These are phyloP conservation scores for Mormyrus iriodes DNA, from an alignment of 2,113 vertebrate species.

Conservation along the genomic window DNA sequence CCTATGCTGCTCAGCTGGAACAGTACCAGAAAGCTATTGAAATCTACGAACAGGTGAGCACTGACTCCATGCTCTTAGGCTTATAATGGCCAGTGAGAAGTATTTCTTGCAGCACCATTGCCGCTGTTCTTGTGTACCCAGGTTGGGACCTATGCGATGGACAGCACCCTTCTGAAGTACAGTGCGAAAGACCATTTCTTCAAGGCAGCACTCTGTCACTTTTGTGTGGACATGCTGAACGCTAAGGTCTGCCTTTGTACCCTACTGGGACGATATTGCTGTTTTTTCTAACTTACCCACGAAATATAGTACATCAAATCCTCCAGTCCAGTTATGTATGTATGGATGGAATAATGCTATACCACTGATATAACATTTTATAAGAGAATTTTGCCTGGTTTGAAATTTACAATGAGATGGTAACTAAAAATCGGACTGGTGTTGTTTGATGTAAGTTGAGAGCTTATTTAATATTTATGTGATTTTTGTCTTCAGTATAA, in stretches of 20 bases:
- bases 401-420: neutral
- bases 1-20: conserved; percentile 83
- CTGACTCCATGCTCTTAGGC: neutral
- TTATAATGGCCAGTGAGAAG: neutral
- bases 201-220: conserved; percentile 85
- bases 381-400: neutral
- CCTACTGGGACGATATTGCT: neutral
- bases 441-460: neutral
- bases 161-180: conserved; percentile 86
- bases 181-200: conserved; percentile 92
- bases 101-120: neutral
- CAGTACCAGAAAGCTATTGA: conserved; percentile 86
- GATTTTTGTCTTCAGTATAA: neutral
- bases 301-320: neutral
- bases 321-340: neutral
- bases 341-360: neutral
- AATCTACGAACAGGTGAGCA: conserved; percentile 81
- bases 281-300: neutral
- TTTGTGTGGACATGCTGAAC: conserved; percentile 88
- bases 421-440: neutral
- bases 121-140: conserved; percentile 22
- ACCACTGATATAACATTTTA: neutral
- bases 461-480: neutral
- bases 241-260: conserved; percentile 65
- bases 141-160: conserved; percentile 81